phyloP scores from a whole-genome alignment of 2,113 vertebrate genomes.

The Phasianus colchicus region DNA sequence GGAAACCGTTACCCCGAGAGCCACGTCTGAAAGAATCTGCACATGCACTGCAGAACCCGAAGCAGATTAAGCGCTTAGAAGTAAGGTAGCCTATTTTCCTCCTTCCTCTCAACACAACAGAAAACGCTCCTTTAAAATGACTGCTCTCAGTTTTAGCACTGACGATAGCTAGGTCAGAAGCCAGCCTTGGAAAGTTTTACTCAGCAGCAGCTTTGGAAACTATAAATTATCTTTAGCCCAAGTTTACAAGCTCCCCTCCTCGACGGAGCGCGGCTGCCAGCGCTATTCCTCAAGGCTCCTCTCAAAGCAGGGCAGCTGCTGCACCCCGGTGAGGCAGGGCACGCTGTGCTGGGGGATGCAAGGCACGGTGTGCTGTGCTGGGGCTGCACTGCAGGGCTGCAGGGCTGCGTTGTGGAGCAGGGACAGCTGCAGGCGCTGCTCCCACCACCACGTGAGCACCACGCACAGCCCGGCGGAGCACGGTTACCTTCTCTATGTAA shows the following conservation, averaged over 20 bases:
- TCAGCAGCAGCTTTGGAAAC: slow-evolving; percentile 71
- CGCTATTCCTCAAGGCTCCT: neutral
- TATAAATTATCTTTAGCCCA: slow-evolving; percentile 57
- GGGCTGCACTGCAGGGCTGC: no score
- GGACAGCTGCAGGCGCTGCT: neutral
- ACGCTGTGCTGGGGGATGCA: no score
- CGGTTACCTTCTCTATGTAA: neutral
- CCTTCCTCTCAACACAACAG: slow-evolving; percentile 3
- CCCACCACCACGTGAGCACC: neutral
- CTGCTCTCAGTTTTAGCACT: slow-evolving; percentile 20
- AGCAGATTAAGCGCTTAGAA: neutral
- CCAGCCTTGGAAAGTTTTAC: slow-evolving; percentile 68
- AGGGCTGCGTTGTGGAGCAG: neutral
- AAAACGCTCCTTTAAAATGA: slow-evolving; percentile 43
- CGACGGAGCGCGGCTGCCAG: neutral
- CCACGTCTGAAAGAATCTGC: fast-evolving
- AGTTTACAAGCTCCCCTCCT: neutral
- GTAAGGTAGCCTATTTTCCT: neutral
- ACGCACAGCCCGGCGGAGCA: neutral
- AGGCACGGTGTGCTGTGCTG: no score
- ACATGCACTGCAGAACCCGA: fast-evolving
- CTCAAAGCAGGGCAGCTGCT: neutral
- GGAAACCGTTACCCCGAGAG: fast-evolving
- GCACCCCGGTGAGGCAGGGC: no score
- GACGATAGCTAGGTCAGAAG: slow-evolving; percentile 47